Evolutionary conservation across 2,113 vertebrate genomes (phyloP), one percentile per base, ranked within the genome.

Genomic region (Thomomys bottae): DNA sequence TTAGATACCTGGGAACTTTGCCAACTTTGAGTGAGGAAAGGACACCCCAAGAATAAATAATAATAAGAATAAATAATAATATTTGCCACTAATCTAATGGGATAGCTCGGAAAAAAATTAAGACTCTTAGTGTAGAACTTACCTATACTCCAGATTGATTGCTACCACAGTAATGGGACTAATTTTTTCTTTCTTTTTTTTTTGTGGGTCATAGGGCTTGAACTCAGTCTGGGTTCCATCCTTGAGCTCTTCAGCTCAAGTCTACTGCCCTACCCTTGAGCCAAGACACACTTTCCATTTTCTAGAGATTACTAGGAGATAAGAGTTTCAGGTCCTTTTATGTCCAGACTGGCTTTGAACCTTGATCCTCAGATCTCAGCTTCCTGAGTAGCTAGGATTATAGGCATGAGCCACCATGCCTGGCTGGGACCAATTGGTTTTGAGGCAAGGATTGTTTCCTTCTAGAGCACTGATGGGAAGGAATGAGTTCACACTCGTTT

Each of bases 391-490:
- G n/a, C n/a, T n/a, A n/a, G n/a, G n/a, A n/a, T n/a, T n/a, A n/a
- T n/a, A n/a, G n/a, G n/a, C n/a, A n/a, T n/a, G n/a, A n/a, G n/a
- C n/a, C n/a, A n/a, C n/a, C n/a, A n/a, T n/a, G n/a, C n/a, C n/a
- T n/a, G n/a, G n/a, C n/a, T 66, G 67, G 75, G 67, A 87, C 72
- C 26, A 32, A 49, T 54, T 83, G 88, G 24, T 88, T 92, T 78
- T n/a, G 79, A 93, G 45, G 68, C 66, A 72, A 78, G 76, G 10
- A 0, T 23, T 38, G 0, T 61, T 93, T 86, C 40, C 34, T 92
- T 0, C 82, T 77, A 63, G 77, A 94, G 92, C 84, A 84, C 77
- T 54, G 67, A 67, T 95, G 87, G 72, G 92, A 36, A 92, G 83
- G 93, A 63, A 87, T 94, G 57, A 90, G 24, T 1, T 0, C 21